Base-by-base conservation (phyloP, 2,888 invertebrate genomes). In the Petrolisthes cinctipes region DNA sequence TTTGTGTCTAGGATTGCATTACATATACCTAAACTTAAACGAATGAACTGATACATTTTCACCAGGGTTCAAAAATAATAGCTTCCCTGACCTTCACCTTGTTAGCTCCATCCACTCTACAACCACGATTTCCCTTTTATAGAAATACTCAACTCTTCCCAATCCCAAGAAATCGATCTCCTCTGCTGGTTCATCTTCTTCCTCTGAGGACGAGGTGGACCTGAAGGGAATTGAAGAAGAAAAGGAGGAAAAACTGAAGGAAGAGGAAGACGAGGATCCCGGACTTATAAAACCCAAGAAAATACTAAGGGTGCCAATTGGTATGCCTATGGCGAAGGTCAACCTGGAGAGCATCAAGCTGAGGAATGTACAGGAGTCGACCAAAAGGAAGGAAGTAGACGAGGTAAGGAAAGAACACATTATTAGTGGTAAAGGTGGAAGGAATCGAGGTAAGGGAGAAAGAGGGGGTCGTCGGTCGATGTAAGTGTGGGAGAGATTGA, bases 131-230 rank as follows among this genome's bases (percentile, higher is more conserved):
- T 73, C n/a, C 51, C n/a, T 71, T 23, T 71, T 56, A n/a, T 83
- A 87, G 87, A 87, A 81, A 37, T 73, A n/a, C 20, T 73, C 87
- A 7, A 87, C 87, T 0, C 37, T 87, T 20, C 87, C 87, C 6
- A 17, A 37, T 20, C 75, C 79, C 14, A 11, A 14, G 17, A 37
- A 73, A 7, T 2, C 53, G 17, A 3, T 37, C 20, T 6, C 5
- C 37, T 20, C n/a, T 23, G 11, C 5, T 11, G 14, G 4, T 75
- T 14, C 83, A 78, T 56, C 61, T 20, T 80, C 80, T 1, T 57
- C 57, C 6, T 71, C 61, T 51, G 54, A 11, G 20, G 83, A 83
- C n/a, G 68, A 56, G 20, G 86, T 83, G 54, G 56, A 76, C 6
- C 51, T 78, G 23, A 82, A 79, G 23, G 54, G 20, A 20, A 7